Percentiles rank a stretch among this genome's conserved stretches.
phyloP scores from a whole-genome alignment of 1,140 invertebrate species.

The Drosophila sp. region DNA sequence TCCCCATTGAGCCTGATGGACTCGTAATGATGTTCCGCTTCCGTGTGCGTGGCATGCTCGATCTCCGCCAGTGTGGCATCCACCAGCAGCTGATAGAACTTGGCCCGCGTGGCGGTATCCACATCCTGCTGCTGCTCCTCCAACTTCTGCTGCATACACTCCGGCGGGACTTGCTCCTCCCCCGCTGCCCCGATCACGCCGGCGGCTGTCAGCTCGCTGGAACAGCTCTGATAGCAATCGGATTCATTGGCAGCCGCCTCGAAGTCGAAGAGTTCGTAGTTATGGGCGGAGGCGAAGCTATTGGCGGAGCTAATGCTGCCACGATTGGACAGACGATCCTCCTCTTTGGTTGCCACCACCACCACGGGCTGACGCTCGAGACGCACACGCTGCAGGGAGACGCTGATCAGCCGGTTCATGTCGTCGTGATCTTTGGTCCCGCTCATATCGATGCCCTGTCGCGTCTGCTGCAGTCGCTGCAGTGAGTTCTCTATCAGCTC shows the following conservation, averaged over 20 bases:
- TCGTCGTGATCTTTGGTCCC: slow-evolving; percentile 86
- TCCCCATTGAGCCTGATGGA: slow-evolving; percentile 89
- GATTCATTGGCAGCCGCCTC: slow-evolving; percentile 84
- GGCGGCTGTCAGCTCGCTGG: slow-evolving; percentile 87
- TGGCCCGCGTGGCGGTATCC: slow-evolving; percentile 86
- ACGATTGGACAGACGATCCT: slow-evolving; percentile 81
- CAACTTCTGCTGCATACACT: slow-evolving; percentile 36
- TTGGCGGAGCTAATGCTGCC: slow-evolving; percentile 85
- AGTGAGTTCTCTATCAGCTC: slow-evolving; percentile 88
- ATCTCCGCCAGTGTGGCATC: slow-evolving; percentile 88
- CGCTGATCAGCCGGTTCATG: slow-evolving; percentile 86
- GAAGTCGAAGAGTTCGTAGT: slow-evolving; percentile 85
- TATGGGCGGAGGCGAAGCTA: slow-evolving; percentile 85
- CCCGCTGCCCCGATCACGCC: slow-evolving; percentile 76
- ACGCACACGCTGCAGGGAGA: slow-evolving; percentile 86
- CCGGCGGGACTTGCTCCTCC: neutral
- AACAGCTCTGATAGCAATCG: slow-evolving; percentile 89
- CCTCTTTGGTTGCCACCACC: slow-evolving; percentile 69
- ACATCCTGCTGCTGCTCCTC: slow-evolving; percentile 57
- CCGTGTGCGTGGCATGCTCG: slow-evolving; percentile 86
- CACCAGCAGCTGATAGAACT: slow-evolving; percentile 89
- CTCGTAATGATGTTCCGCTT: slow-evolving; percentile 90
- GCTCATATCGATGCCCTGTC: slow-evolving; percentile 85
- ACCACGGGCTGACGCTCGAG: slow-evolving; percentile 81
- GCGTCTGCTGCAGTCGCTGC: slow-evolving; percentile 86